Percentiles rank a stretch among this genome's conserved stretches.
Evolutionary conservation across 2,888 invertebrate genomes (phyloP).

Genomic region (Nebria salina): DNA sequence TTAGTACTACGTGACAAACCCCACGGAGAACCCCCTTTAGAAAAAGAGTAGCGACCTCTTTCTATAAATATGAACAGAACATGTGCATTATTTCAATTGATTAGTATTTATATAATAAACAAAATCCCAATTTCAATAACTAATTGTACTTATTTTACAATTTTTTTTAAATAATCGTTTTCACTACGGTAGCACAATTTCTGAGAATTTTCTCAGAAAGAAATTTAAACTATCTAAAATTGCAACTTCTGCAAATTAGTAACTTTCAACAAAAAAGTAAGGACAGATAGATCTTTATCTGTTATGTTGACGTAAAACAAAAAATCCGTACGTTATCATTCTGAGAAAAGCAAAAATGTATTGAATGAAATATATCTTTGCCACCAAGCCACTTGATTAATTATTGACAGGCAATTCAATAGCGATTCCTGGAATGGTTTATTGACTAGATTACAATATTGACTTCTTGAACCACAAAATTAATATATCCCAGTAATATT

Average conservation of each 20-base stretch:
- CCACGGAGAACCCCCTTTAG: conserved; percentile 25
- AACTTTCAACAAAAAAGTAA: background rate
- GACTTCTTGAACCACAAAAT: no score
- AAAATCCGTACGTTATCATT: background rate
- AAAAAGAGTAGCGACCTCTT: conserved; percentile 21
- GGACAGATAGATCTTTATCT: background rate
- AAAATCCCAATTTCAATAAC: background rate
- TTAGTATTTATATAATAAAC: background rate
- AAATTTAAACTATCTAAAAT: background rate
- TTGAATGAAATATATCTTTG: background rate
- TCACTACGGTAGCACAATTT: no score
- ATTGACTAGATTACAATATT: no score
- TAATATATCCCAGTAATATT: no score
- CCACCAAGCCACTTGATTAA: background rate
- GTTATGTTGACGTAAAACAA: background rate
- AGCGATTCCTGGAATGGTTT: no score
- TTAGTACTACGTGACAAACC: conserved; percentile 31
- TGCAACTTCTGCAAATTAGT: background rate
- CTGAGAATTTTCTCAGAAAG: background rate
- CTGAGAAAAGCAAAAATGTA: background rate
- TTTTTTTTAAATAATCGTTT: background rate
- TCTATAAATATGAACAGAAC: background rate
- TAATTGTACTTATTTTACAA: background rate
- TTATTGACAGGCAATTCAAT: background rate
- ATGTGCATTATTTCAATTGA: background rate